Evolutionary conservation across 2,888 invertebrate genomes (phyloP), one percentile per base, ranked within the genome.

Genomic region (Anoncus sp.): DNA sequence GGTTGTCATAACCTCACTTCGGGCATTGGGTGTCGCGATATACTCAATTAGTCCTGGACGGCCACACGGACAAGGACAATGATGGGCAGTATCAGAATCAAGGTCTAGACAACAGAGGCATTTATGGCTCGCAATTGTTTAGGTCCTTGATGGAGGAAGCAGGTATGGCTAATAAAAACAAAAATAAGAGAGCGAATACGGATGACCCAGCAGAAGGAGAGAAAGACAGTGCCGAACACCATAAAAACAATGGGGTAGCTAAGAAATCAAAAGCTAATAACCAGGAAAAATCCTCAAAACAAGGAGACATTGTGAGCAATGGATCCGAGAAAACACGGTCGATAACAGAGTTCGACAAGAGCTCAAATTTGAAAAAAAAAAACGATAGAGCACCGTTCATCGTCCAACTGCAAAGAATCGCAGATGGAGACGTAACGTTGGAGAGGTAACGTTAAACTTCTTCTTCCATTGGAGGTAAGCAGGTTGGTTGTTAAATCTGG

Each of bases 101-200:
- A 12, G 9, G 18, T 3, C 18, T 47, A 20, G 9, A 47, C 18
- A 7, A 10, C 3, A 20, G 5, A 43, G 9, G 27, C 31, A 16
- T 2, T n/a, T n/a, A n/a, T n/a, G 27, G 10, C 16, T 31, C 55
- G 55, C 49, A 49, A 10, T 49, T 22, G 18, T 49, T 18, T n/a
- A 18, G 18, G 20, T 49, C 20, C 10, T 18, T 49, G 18, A 49
- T 49, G 49, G 49, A 49, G 20, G 49, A 49, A 49, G 22, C 49
- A 49, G 49, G 49, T 49, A 49, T 49, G 49, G 22, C 49, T 6
- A 49, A 49, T 12, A 20, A 20, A 49, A 20, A 49, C 12, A 49
- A 18, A 16, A 20, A 20, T 16, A 22, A 49, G 20, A 49, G 20
- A 49, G 22, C 49, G 20, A n/a, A 49, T 1, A 9, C 49, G 49